Evolutionary conservation across 2,888 invertebrate species (phyloP), one percentile per base, ranked within the genome.

Genomic region (Acrocyrtus sp.): DNA sequence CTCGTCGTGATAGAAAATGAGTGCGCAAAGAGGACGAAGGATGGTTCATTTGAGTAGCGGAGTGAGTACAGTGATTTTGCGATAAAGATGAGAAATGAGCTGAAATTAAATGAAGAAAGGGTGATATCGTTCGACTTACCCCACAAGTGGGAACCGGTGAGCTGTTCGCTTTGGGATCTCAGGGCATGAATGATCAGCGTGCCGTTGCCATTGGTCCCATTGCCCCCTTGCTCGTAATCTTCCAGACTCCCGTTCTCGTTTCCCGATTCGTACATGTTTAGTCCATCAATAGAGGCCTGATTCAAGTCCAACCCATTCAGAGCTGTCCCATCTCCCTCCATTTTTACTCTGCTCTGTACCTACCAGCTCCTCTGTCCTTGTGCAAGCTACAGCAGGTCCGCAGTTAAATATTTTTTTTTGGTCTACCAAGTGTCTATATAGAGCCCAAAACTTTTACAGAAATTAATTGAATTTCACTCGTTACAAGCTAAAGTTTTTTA

Each of bases 111-210:
- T 5, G 15, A 8, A n/a, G 21, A 19, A n/a, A 6, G 15, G 15
- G 21, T 10, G 21, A 17, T 47, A 21, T 5, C 5, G 21, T 5
- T 56, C 12, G 6, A 66, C 61, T 74, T 84, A 92, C 92, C 91
- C 91, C 90, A 88, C 92, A 93, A 84, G 91, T 90, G 43, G 92
- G 92, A 82, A 90, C 91, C 83, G 90, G 89, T 56, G 76, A 74
- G 47, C 51, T 74, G 70, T 62, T 51, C 24, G 70, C 54, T 24
- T 62, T 57, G 3, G 70, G 54, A 50, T 69, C 69, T 34, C 54
- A 68, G 57, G 10, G 73, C 77, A 47, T 77, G 78, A 27, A 77
- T 68, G 21, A 77, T 68, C 43, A 77, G 63, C 8, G 78, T 74
- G 26, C 62, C 72, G 58, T 77, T 77, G n/a, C n/a, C n/a, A 34